Percentiles rank a stretch among this genome's conserved stretches.
These are phyloP conservation scores for Protomyctophum bolini DNA, from an alignment of 2,113 vertebrate genomes.

Conservation along the genomic window DNA sequence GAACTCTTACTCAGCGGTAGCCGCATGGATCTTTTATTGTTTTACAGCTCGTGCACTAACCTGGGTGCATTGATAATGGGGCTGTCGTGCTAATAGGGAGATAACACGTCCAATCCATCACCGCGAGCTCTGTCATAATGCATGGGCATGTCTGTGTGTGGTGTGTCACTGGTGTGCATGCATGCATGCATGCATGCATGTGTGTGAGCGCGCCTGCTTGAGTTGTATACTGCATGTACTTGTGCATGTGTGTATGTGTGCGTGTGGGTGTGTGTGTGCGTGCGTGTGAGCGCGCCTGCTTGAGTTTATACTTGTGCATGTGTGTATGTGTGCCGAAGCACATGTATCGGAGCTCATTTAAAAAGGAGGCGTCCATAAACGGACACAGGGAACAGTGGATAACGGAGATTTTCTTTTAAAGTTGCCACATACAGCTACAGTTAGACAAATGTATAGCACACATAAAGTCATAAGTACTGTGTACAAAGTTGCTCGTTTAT, in stretches of 20 bases:
- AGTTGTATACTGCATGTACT: neutral
- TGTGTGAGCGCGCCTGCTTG: conserved; percentile 18
- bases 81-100: conserved; percentile 78
- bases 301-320: neutral
- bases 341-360: conserved; percentile 40
- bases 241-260: neutral
- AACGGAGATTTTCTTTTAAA: conserved; percentile 54
- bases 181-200: too few relatives aligned
- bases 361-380: conserved; percentile 54
- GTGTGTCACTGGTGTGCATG: too few relatives aligned
- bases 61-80: conserved; percentile 74
- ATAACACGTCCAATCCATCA: conserved; percentile 78
- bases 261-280: too few relatives aligned
- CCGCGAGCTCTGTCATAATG: conserved; percentile 41
- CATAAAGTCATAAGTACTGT: conserved; percentile 66
- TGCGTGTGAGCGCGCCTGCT: conserved; percentile 18
- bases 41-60: conserved; percentile 67
- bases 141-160: neutral
- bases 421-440: conserved; percentile 49
- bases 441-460: conserved; percentile 68
- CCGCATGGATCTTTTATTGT: conserved; percentile 72
- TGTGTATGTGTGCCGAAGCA: conserved; percentile 21
- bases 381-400: conserved; percentile 55
- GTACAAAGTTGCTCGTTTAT: conserved; percentile 75
- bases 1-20: conserved; percentile 74